Conservation (phyloP, 2,888 invertebrate genomes). For the Anthophora plumipes region DNA sequence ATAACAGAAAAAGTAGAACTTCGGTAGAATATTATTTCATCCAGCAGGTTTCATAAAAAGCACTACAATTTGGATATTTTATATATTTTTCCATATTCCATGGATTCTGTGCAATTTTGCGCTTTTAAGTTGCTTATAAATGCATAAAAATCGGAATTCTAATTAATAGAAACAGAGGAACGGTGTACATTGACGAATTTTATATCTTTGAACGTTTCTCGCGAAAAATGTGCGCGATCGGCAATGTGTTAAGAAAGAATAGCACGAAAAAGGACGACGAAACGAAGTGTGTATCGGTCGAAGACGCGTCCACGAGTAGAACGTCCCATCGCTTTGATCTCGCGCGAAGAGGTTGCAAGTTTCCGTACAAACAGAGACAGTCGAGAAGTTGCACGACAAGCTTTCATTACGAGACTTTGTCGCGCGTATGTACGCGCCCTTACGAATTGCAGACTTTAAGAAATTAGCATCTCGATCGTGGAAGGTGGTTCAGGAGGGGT, state of each 20-base stretch:
- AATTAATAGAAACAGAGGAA: too few relatives aligned
- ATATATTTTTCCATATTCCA: too few relatives aligned
- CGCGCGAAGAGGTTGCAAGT: constrained; percentile 32
- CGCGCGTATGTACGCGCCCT: constrained; percentile 15
- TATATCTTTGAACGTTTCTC: too few relatives aligned
- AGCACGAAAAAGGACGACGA: too few relatives aligned
- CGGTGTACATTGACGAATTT: too few relatives aligned
- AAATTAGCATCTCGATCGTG: constrained; percentile 51
- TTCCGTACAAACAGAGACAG: constrained; percentile 25
- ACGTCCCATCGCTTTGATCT: constrained; percentile 1
- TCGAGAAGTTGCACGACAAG: constrained; percentile 32
- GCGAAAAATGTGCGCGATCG: background rate
- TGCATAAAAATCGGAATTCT: too few relatives aligned
- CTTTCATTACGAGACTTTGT: constrained; percentile 44
- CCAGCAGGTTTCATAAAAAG: too few relatives aligned
- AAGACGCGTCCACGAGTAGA: background rate
- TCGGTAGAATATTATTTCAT: too few relatives aligned
- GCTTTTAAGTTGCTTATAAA: too few relatives aligned
- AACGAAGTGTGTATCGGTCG: background rate
- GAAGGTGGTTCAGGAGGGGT: background rate
- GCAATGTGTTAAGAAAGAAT: background rate
- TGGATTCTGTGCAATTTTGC: too few relatives aligned
- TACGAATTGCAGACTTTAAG: constrained; percentile 32
- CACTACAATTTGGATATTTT: too few relatives aligned
- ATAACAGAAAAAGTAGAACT: too few relatives aligned